Evolutionary conservation across 2,888 invertebrate genomes (phyloP), one percentile per base, ranked within the genome.

Genomic region (Lumbricus terrestris): DNA sequence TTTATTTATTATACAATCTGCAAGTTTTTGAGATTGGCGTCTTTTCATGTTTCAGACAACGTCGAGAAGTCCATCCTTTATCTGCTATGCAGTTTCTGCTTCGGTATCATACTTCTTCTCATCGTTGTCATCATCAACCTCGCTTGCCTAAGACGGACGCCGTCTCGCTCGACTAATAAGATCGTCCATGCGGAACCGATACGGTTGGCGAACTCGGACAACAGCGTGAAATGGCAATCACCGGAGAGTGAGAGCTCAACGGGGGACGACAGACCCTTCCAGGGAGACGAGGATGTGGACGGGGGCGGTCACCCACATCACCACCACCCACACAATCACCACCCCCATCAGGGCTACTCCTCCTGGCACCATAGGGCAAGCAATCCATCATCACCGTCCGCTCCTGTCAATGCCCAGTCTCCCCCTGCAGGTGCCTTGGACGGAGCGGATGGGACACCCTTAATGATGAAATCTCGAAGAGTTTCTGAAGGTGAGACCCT

Each of bases 211-310:
- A 54, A 89, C 85, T 85, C 54, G 33, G 85, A 40, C 47, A 89
- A 40, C 42, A 54, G 42, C 83, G 54, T 40, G 6, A 85, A 82
- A 18, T 90, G 90, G 90, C 42, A 69, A n/a, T 82, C 89, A 69
- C 89, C 90, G 23, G 90, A 89, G 18, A 90, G 90, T 69, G 90
- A 91, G 37, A 91, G 90, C 69, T 90, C 89, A 4, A 90, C 88
- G 8, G 90, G 88, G 13, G 91, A 91, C 69, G 90, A 88, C 54
- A 47, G 89, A n/a, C 89, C 89, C 40, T n/a, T 89, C 35, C 83
- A 89, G n/a, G 88, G 42, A 0, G 85, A 37, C 15, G 85, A 37
- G 15, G 85, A 34, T 23, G n/a, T 33, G 13, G 35, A 69, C n/a
- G n/a, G n/a, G n/a, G n/a, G n/a, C n/a, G 16, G 85, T 13, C 15